Conservation (phyloP, 2,888 invertebrate species). For the Herminia tarsipennalis region DNA sequence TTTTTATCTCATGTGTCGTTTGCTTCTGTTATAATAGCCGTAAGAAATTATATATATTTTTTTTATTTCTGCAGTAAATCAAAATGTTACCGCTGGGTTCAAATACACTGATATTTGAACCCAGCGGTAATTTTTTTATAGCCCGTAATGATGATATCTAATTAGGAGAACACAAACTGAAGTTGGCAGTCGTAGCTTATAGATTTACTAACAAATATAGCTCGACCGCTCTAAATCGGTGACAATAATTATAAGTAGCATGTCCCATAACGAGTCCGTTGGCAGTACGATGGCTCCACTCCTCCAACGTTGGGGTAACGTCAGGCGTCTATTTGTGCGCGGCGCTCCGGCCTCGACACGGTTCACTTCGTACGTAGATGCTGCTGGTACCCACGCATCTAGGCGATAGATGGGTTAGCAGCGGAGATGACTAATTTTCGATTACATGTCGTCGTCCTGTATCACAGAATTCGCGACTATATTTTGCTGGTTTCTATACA, state of each 20-base stretch:
- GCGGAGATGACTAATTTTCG: slow-evolving; percentile 1
- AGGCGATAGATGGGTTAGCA: not conserved
- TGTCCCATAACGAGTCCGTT: slow-evolving; percentile 2
- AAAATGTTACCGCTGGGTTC: too few species aligned
- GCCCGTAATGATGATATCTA: too few species aligned
- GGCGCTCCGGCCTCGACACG: slow-evolving; percentile 4
- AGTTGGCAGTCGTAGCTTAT: too few species aligned
- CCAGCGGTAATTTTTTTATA: too few species aligned
- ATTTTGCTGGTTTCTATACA: not conserved
- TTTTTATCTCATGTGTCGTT: too few species aligned
- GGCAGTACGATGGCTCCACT: not conserved
- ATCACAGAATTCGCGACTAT: not conserved
- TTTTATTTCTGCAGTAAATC: too few species aligned
- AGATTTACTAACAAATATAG: too few species aligned
- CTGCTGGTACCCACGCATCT: slow-evolving; percentile 2
- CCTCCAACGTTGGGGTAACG: slow-evolving; percentile 2
- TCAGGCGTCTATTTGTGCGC: slow-evolving; percentile 10
- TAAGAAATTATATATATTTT: too few species aligned
- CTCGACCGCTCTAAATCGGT: too few species aligned
- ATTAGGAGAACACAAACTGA: too few species aligned
- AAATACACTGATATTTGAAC: too few species aligned
- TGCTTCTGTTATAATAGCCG: too few species aligned
- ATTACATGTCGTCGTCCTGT: not conserved
- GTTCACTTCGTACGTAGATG: not conserved
- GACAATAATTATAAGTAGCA: not conserved